Evolutionary conservation across 2,797 vertebrate genomes (phyloP), one percentile per base, ranked within the genome.

Genomic region (Poecilia wingei): DNA sequence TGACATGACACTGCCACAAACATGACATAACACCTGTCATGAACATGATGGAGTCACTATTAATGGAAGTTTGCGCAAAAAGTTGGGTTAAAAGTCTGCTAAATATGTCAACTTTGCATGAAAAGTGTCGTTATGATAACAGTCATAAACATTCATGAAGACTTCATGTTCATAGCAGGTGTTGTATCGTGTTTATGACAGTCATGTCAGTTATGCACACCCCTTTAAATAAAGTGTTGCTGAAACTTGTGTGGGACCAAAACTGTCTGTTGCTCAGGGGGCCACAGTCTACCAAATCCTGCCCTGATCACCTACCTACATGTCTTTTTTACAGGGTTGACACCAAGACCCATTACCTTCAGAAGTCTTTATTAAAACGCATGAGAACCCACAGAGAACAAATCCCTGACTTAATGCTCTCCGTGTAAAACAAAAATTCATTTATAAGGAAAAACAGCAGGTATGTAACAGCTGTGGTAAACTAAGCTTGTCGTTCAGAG

Each of bases 401-500:
- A 88, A 91, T 90, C 83, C 87, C 86, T 72, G 81, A 73, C 36
- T 90, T 59, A 81, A 77, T 39, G 59, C 53, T 8, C 72, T 73
- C 75, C 79, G 84, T 80, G 22, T 78, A 77, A 83, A 88, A 82
- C 79, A 86, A 82, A 31, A 74, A 68, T 75, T 68, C 25, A n/a
- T 77, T 53, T 82, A 81, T 85, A 85, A 77, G 68, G 0, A 76
- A 83, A 87, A 81, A 7, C 57, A 64, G 20, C 76, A 72, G 43
- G 46, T 64, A 77, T 74, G 69, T 83, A 83, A 69, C 85, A 87
- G 88, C 86, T 83, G 83, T 74, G 71, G 72, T 90, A 80, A 90
- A 86, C 75, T 84, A 45, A 81, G 53, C 39, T 84, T 14, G n/a
- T 53, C 6, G 28, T 74, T 53, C 59, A 53, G 79, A 79, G 72